Evolutionary conservation across 2,888 invertebrate genomes (phyloP), one percentile per base, ranked within the genome.

Genomic region (Fragum fragum): DNA sequence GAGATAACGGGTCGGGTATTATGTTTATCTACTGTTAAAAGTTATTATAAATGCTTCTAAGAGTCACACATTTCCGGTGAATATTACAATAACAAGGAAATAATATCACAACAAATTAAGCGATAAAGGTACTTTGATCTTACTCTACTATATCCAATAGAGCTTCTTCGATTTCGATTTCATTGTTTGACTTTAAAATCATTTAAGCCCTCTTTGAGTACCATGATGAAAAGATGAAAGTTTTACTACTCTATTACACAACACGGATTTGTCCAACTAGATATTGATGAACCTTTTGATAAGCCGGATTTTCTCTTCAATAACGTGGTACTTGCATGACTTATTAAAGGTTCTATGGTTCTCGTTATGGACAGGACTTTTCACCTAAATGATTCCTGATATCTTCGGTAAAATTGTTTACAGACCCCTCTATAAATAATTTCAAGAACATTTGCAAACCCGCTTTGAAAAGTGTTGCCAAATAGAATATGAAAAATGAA

Each of bases 101-200:
- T 68, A 79, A 76, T 69, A 61, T 47, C 53, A 61, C 59, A 61
- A 68, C 78, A 53, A 61, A 28, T 26, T 26, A 26, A n/a, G n/a
- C 36, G 75, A 78, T 75, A 82, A 73, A 2, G 9, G 28, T n/a
- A 21, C 82, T 82, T 82, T 82, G 82, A 82, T 82, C 75, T 82
- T 68, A 7, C 26, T 26, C 6, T 73, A 61, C 36, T 47, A 39
- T 16, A 29, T 71, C 75, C 55, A 66, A 57, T 57, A 66, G 61
- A 7, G 23, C 32, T 55, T 73, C 61, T 71, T 73, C 73, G 72
- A 68, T 75, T 79, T 77, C 81, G 74, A 77, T 81, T 70, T 69
- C 28, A 70, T 61, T 55, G 70, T 81, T 81, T 81, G 74, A 57
- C 14, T 81, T 77, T 81, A 70, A 73, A 66, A 73, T 42, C 66